Evolutionary conservation across 2,797 vertebrate species (phyloP).

Genomic region (Eurystomus glaucurus): DNA sequence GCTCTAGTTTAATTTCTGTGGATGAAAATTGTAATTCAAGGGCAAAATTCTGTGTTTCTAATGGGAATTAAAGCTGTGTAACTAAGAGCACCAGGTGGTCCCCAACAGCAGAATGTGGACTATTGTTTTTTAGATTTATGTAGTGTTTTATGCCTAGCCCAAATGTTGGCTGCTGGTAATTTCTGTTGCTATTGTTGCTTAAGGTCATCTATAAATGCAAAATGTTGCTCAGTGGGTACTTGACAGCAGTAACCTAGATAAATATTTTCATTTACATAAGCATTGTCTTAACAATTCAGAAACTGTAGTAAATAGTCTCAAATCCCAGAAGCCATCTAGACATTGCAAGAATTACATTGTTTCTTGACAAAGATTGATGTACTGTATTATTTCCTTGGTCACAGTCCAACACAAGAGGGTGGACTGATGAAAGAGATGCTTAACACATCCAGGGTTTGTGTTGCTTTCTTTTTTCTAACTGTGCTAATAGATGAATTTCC

Average conservation of each 20-base stretch:
- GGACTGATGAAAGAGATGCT: conserved; percentile 29
- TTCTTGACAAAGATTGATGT: conserved; percentile 64
- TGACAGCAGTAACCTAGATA: conserved; percentile 71
- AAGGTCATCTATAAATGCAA: conserved; percentile 61
- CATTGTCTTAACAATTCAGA: conserved; percentile 65
- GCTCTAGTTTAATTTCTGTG: background rate
- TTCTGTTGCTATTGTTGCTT: conserved; percentile 58
- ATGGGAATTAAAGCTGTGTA: conserved; percentile 12
- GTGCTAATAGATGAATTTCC: conserved; percentile 5
- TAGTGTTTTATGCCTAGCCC: background rate
- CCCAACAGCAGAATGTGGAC: background rate
- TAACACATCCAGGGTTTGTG: conserved; percentile 21
- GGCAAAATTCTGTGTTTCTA: conserved; percentile 21
- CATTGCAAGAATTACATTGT: conserved; percentile 15
- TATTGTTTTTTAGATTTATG: conserved; percentile 56
- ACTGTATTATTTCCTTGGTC: conserved; percentile 31
- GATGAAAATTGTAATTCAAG: conserved; percentile 14
- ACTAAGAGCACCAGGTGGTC: conserved; percentile 21
- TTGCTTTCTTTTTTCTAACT: conserved; percentile 45
- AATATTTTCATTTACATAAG: conserved; percentile 75
- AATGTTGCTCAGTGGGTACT: conserved; percentile 40
- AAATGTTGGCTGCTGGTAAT: conserved; percentile 41
- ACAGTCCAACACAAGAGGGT: conserved; percentile 40
- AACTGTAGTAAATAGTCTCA: conserved; percentile 71
- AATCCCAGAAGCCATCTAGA: conserved; percentile 68